These are phyloP conservation scores for Xestia c-nigrum DNA, from an alignment of 2,888 invertebrate species.

Conservation along the genomic window DNA sequence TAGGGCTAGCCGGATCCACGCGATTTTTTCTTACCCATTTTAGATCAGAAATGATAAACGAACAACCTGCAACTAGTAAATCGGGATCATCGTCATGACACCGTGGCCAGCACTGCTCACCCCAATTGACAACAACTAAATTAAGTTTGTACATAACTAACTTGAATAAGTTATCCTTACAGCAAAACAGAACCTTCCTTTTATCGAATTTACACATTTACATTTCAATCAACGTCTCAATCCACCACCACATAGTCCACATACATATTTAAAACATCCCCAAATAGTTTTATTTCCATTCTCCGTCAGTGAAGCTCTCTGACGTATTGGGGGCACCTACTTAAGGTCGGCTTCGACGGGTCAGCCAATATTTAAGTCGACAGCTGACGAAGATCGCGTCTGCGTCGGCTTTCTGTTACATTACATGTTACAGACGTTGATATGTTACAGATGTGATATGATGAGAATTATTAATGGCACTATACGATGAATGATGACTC, in stretches of 20 bases:
- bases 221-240: slow-evolving; percentile 13
- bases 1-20: neutral
- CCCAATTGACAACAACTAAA: neutral
- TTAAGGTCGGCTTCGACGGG: slow-evolving; percentile 12
- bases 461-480: neutral
- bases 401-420: slow-evolving; percentile 6
- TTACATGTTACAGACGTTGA: slow-evolving; percentile 11
- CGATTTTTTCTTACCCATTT: neutral
- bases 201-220: slow-evolving; percentile 18
- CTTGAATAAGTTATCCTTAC: neutral
- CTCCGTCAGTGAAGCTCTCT: neutral
- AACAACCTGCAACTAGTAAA: neutral
- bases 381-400: slow-evolving; percentile 47
- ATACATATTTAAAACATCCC: slow-evolving; percentile 13
- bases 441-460: neutral
- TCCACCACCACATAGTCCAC: neutral
- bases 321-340: slow-evolving; percentile 40
- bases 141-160: neutral
- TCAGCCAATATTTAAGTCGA: slow-evolving; percentile 41
- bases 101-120: neutral
- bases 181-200: neutral
- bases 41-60: neutral
- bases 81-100: neutral
- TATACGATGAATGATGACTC: neutral
- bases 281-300: slow-evolving; percentile 41